Base-by-base conservation (phyloP, 2,113 vertebrate species). In the Danio rerio region DNA sequence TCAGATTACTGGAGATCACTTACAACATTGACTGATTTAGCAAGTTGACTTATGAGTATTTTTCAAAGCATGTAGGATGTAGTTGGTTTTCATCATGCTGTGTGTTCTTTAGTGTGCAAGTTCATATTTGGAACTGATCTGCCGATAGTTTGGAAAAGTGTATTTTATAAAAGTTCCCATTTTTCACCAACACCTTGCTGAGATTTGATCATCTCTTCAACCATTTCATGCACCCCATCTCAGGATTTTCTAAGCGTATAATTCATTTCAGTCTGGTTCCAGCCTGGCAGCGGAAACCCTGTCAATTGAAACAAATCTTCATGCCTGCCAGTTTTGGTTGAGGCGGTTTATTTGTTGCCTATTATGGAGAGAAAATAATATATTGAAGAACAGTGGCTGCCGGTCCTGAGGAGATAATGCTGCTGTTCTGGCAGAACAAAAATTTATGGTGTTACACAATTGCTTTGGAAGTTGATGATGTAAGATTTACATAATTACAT, bases 311-410 rank as follows among this genome's bases (percentile, higher is more conserved):
- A 74, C 71, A 12, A 43, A 74, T 74, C 31, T 58, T 58, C 71
- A 11, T 58, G 31, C 20, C 71, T 74, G 71, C 31, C 71, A 74
- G 50, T 74, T 74, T n/a, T 18, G 71, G 52, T 74, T 74, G 52
- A 40, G 71, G 9, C 40, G 9, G 31, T 43, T 74, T 58, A 74
- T 74, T 56, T 74, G 71, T 56, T 56, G 71, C 71, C 9, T 56
- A 18, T 74, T 58, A 58, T 55, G 16, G 13, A 74, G 53, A 40
- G 21, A 58, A 56, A 74, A 43, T 55, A 52, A 73, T 74, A 56
- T 56, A 58, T 56, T 56, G 52, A n/a, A 53, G 49, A 72, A 53
- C 9, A 40, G 21, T 53, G 50, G 71, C 31, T 74, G 50, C 53
- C 6, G 31, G n/a, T 58, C 31, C 31, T 74, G 71, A 7, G 31